Conservation (phyloP, 2,888 invertebrate genomes). For the Eupithecia insigniata region DNA sequence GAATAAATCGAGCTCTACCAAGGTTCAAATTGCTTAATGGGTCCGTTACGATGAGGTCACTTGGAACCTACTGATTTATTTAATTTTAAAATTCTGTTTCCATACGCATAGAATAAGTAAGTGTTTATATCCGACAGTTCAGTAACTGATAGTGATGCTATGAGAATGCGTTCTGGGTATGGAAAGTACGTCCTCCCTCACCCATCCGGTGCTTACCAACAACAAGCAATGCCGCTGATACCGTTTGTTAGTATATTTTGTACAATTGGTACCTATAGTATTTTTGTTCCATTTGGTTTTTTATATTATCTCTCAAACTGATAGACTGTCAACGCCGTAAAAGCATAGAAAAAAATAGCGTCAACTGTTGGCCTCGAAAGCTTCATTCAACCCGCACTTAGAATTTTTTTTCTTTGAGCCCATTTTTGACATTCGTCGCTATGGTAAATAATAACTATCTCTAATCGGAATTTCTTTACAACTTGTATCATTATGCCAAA, state of each 20-base stretch:
- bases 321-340: no score
- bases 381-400: no score
- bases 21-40: constrained; percentile 21
- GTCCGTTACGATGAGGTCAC: constrained; percentile 64
- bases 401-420: no score
- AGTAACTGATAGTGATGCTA: constrained; percentile 9
- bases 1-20: constrained; percentile 18
- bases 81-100: constrained; percentile 1
- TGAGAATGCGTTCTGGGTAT: constrained; percentile 26
- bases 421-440: no score
- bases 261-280: background rate
- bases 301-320: no score
- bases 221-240: constrained; percentile 13
- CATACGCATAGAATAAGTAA: background rate
- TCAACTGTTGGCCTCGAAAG: no score
- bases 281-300: no score
- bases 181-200: constrained; percentile 52
- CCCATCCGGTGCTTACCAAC: constrained; percentile 48
- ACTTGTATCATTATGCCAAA: no score
- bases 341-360: no score
- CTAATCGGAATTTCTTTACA: no score
- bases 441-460: no score
- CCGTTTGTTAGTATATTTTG: constrained; percentile 12
- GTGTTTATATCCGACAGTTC: constrained; percentile 24
- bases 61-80: constrained; percentile 36